Base-by-base conservation (phyloP, 2,113 vertebrate species). In the Notothenia coriiceps region DNA sequence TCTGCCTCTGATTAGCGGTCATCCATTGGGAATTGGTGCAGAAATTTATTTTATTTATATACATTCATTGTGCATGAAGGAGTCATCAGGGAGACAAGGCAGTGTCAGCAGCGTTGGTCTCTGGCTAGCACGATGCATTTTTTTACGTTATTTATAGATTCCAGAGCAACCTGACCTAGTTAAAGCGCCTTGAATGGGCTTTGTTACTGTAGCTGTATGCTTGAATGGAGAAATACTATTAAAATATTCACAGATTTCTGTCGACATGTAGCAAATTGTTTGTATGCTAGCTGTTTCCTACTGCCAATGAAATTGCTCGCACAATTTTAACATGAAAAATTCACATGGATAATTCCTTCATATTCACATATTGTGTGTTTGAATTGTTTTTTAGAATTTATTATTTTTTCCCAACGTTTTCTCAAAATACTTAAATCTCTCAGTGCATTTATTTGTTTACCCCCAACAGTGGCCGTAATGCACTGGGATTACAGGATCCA, bases 111-210 rank as follows among this genome's bases (percentile, higher is more conserved):
- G 62, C 14, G 6, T 52, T 71, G 77, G 80, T 82, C 78, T 78
- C 59, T 2, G 69, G 70, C 73, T 76, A 65, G 51, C 68, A 73
- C 0, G 7, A 74, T 78, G 79, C 61, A 80, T 88, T 84, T 87
- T 84, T 91, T 84, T 78, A 79, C 22, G 57, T 73, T 85, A 89
- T 89, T 85, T 91, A 91, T 92, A 89, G 80, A 91, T 83, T 72
- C 70, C 61, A 25, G 40, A 73, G 70, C 46, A 80, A 82, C 70
- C 68, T 91, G 89, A 92, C 91, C 92, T 76, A 92, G 83, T 90
- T 93, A 84, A 83, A 91, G 70, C 47, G 54, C 60, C 47, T 63
- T 90, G 86, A 90, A 89, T 74, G 70, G 74, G 55, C 75, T 81
- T 82, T 74, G 57, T 64, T 74, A 60, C 35, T 6, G 7, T 8